Evolutionary conservation across 2,113 vertebrate species (phyloP).

Genomic region (Pimephales promelas): DNA sequence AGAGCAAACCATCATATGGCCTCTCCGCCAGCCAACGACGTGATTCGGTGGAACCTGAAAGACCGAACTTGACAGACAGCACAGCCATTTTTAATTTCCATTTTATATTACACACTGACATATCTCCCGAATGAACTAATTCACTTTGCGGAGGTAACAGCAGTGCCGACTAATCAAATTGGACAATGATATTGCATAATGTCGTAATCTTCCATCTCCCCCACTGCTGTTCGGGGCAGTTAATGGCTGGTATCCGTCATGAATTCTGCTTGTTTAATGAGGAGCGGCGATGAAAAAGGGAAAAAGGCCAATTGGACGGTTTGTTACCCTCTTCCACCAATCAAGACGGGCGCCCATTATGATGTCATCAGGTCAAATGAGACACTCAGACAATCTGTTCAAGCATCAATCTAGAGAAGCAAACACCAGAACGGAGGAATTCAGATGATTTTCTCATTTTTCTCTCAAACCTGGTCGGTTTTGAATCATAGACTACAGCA

Average conservation of each 20-base stretch:
- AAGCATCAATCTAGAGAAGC: background rate
- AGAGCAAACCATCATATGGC: constrained; percentile 9
- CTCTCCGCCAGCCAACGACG: background rate
- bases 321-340: constrained; percentile 34
- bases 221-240: background rate
- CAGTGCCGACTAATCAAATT: constrained; percentile 36
- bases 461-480: constrained; percentile 9
- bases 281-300: constrained; percentile 9
- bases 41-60: constrained; percentile 2
- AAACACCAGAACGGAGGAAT: background rate
- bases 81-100: constrained; percentile 40
- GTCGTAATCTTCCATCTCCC: constrained; percentile 25
- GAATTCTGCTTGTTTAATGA: constrained; percentile 41
- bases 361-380: constrained; percentile 30
- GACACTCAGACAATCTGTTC: background rate
- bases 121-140: constrained; percentile 32
- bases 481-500: background rate
- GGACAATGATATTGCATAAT: constrained; percentile 45
- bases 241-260: constrained; percentile 34
- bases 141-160: constrained; percentile 40
- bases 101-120: constrained; percentile 38
- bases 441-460: background rate
- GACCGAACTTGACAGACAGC: background rate
- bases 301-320: constrained; percentile 25
- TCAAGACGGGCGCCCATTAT: constrained; percentile 15